A percentile compares a stretch with the other conserved stretches of the same genome.
phyloP scores from a whole-genome alignment of 2,888 invertebrate species.

The Xanthia icteritia region DNA sequence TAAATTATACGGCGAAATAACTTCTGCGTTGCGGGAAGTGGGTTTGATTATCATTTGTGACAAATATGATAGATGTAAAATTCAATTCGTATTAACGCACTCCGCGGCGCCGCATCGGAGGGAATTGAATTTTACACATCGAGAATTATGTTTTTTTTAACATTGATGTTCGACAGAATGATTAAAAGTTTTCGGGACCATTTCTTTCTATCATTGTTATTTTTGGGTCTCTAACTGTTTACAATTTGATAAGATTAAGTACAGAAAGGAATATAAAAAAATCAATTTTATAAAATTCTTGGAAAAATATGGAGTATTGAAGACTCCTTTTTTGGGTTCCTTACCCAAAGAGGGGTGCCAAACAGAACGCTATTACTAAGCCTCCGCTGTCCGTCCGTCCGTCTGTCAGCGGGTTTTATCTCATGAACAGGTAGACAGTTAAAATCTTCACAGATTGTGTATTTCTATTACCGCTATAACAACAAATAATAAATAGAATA shows the following conservation, averaged over 20 bases:
- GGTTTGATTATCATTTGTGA: neutral
- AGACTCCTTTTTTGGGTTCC: neutral
- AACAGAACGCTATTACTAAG: no score
- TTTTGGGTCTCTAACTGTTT: neutral
- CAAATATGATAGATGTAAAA: neutral
- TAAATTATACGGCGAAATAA: neutral
- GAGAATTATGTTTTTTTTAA: neutral
- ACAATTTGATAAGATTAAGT: neutral
- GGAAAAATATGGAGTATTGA: neutral
- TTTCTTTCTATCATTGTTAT: neutral
- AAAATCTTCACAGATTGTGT: no score
- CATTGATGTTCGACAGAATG: neutral
- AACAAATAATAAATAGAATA: no score
- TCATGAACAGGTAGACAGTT: no score
- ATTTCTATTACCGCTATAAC: no score
- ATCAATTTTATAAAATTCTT: neutral
- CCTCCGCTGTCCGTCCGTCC: no score
- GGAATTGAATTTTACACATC: neutral
- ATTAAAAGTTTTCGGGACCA: neutral
- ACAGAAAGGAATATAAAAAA: neutral
- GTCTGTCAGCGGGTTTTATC: no score
- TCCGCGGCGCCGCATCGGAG: no score
- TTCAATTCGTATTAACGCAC: neutral
- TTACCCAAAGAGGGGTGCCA: no score
- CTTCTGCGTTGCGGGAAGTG: neutral